phyloP scores from a whole-genome alignment of 1,140 invertebrate genomes.

The Oscheius sp. region DNA sequence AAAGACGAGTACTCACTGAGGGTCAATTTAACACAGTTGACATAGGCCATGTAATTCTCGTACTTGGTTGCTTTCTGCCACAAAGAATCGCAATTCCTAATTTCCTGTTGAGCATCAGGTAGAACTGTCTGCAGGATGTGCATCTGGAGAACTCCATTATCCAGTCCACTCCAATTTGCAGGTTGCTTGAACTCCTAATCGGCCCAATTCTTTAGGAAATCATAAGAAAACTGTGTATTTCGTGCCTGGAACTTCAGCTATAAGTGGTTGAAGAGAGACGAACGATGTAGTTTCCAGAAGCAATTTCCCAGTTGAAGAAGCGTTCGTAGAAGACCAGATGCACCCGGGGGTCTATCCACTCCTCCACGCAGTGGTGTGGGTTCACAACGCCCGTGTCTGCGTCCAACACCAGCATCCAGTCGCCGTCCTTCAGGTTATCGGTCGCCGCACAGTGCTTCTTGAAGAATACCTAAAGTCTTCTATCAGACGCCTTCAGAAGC shows the following conservation, averaged over 20 bases:
- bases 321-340: slow-evolving; percentile 52
- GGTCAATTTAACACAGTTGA: slow-evolving; percentile 44
- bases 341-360: slow-evolving; percentile 51
- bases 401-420: no score
- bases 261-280: no score
- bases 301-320: slow-evolving; percentile 54
- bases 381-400: no score
- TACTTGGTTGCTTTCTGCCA: slow-evolving; percentile 46
- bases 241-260: slow-evolving; percentile 26
- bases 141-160: slow-evolving; percentile 50
- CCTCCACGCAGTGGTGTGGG: slow-evolving; percentile 53
- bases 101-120: slow-evolving; percentile 42
- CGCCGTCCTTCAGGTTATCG: no score
- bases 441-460: no score
- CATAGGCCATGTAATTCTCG: slow-evolving; percentile 53
- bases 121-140: slow-evolving; percentile 46
- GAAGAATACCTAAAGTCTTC: no score
- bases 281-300: slow-evolving; percentile 48
- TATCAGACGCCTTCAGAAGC: no score
- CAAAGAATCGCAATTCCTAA: slow-evolving; percentile 44
- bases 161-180: slow-evolving; percentile 44
- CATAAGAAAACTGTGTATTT: slow-evolving; percentile 44
- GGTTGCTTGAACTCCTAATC: slow-evolving; percentile 48
- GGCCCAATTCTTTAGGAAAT: slow-evolving; percentile 47
- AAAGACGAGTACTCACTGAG: slow-evolving; percentile 33